These are phyloP conservation scores for Pogonophryne albipinna DNA, from an alignment of 2,797 vertebrate species.

Conservation along the genomic window DNA sequence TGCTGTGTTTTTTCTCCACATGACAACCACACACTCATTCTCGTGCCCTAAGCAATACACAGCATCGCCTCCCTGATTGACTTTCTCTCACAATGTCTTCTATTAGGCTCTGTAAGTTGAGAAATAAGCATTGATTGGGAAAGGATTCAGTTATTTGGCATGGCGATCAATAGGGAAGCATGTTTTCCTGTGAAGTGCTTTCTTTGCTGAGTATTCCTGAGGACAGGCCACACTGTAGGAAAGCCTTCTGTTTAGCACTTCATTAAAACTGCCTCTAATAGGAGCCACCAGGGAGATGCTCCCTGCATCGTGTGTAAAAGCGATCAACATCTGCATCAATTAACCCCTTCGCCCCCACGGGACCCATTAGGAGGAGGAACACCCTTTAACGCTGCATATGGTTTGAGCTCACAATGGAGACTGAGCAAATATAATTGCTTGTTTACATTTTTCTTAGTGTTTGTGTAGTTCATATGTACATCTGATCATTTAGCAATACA, in stretches of 20 bases:
- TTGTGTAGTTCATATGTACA: constrained; percentile 57
- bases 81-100: constrained; percentile 76
- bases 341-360: constrained; percentile 89
- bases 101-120: constrained; percentile 80
- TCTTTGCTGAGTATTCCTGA: constrained; percentile 79
- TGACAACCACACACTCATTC: constrained; percentile 44
- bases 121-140: constrained; percentile 78
- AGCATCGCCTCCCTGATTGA: constrained; percentile 68
- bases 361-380: constrained; percentile 90
- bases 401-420: constrained; percentile 86
- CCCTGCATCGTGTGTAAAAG: constrained; percentile 87
- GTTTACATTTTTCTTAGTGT: constrained; percentile 78
- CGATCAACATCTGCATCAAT: constrained; percentile 96
- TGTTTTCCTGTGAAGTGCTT: constrained; percentile 79
- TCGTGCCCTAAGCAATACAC: constrained; percentile 53
- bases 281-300: constrained; percentile 90
- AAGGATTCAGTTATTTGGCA: constrained; percentile 83
- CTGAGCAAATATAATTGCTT: constrained; percentile 85
- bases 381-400: constrained; percentile 91
- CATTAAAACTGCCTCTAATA: constrained; percentile 94
- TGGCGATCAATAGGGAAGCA: constrained; percentile 82
- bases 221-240: constrained; percentile 84
- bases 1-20: constrained; percentile 33
- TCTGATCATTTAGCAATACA: constrained; percentile 17
- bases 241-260: constrained; percentile 92